Evolutionary conservation across 2,113 vertebrate species (phyloP).

Genomic region (Gallinago undulata): DNA sequence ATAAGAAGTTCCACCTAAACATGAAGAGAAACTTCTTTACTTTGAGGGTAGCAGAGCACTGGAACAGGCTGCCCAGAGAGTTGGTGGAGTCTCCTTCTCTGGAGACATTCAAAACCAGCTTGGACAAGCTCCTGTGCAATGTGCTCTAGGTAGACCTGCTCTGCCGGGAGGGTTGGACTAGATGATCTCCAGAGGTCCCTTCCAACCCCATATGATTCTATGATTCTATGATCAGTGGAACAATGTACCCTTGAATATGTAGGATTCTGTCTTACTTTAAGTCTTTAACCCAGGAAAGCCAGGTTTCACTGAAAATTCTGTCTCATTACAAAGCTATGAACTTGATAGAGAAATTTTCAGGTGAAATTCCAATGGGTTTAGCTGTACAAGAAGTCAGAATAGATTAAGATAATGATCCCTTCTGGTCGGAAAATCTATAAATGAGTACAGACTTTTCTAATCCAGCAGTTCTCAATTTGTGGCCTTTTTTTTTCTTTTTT

Average conservation of each 20-base stretch:
- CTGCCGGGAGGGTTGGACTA: too few species aligned
- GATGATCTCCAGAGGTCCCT: too few species aligned
- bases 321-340: not conserved
- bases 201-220: too few species aligned
- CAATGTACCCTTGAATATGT: not conserved
- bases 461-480: not conserved
- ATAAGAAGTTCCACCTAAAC: too few species aligned
- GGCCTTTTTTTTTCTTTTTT: fast-evolving
- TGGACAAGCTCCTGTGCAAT: too few species aligned
- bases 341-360: not conserved
- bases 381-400: not conserved
- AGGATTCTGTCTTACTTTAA: not conserved
- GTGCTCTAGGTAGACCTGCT: too few species aligned
- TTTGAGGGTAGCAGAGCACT: too few species aligned
- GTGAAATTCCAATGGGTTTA: not conserved
- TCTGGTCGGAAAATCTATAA: not conserved
- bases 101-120: too few species aligned
- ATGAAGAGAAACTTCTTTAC: too few species aligned
- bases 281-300: not conserved
- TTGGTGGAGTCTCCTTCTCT: too few species aligned
- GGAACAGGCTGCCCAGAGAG: too few species aligned
- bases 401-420: not conserved
- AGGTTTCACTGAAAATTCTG: not conserved
- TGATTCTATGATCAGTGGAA: not conserved
- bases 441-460: not conserved